phyloP scores from a whole-genome alignment of 2,888 invertebrate species.

The Andrena bicolor region DNA sequence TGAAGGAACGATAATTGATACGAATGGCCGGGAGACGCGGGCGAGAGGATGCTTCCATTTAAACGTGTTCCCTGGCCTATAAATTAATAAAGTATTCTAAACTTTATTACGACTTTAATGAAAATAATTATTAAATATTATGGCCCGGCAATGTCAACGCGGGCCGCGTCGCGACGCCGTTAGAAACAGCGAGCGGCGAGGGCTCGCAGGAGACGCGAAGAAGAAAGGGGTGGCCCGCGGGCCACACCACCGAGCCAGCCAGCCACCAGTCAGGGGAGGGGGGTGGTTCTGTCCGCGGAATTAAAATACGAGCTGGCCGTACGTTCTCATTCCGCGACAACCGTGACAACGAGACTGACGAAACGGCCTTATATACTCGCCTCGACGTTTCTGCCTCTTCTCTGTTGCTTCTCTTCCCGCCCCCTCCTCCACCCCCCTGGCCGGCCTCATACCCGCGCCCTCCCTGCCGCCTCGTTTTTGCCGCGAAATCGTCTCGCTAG shows the following conservation, averaged over 20 bases:
- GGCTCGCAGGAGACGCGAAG: constrained; percentile 76
- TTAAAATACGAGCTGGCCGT: constrained; percentile 84
- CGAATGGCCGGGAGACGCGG: constrained; percentile 78
- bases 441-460: constrained; percentile 23
- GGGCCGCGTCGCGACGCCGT: constrained; percentile 66
- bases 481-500: constrained; percentile 68
- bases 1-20: constrained; percentile 82
- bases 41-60: constrained; percentile 75
- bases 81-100: constrained; percentile 85
- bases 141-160: constrained; percentile 82
- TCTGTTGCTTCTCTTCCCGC: constrained; percentile 49
- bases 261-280: constrained; percentile 27
- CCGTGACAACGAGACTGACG: constrained; percentile 83
- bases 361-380: constrained; percentile 80
- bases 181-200: constrained; percentile 63
- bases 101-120: constrained; percentile 85
- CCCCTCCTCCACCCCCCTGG: not conserved
- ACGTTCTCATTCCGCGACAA: constrained; percentile 83
- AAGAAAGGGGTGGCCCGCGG: constrained; percentile 74
- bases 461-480: constrained; percentile 28
- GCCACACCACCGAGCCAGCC: constrained; percentile 51
- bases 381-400: constrained; percentile 72
- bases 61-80: constrained; percentile 81
- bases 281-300: constrained; percentile 81
- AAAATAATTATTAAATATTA: constrained; percentile 85